Percentiles rank a stretch among this genome's conserved stretches.
Evolutionary conservation across 2,113 vertebrate genomes (phyloP).

Genomic region (Macquaria australasica): DNA sequence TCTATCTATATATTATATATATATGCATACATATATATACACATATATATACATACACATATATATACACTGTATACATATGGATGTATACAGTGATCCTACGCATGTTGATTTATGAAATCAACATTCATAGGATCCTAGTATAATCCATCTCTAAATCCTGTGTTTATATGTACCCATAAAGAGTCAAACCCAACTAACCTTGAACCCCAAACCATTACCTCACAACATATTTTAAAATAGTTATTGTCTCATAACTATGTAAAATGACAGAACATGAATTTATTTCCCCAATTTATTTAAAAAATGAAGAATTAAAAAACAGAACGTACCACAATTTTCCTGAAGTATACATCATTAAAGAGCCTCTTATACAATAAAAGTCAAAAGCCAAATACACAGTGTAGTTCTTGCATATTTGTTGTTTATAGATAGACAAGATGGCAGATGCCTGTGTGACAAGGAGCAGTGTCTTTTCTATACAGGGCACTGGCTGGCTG

Average conservation of each 20-base stretch:
- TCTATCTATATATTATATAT: too few species aligned
- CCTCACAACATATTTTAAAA: neutral
- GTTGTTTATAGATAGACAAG: slow-evolving; percentile 72
- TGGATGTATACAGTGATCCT: too few species aligned
- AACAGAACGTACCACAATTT: slow-evolving; percentile 83
- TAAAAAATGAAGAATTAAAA: slow-evolving; percentile 71
- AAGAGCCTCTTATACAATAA: slow-evolving; percentile 77
- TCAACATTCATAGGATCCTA: neutral
- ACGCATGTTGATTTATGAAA: neutral
- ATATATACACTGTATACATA: too few species aligned
- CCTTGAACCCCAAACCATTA: neutral
- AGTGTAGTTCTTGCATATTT: slow-evolving; percentile 85
- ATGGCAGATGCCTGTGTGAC: slow-evolving; percentile 51
- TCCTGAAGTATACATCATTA: slow-evolving; percentile 82
- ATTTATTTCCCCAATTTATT: slow-evolving; percentile 80
- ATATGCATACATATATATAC: neutral
- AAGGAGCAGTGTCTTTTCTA: slow-evolving; percentile 56
- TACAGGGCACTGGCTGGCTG: slow-evolving; percentile 44
- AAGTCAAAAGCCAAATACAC: slow-evolving; percentile 87
- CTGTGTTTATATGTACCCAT: neutral
- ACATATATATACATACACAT: neutral
- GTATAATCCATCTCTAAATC: neutral
- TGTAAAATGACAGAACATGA: slow-evolving; percentile 51
- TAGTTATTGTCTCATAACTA: neutral
- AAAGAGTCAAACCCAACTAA: neutral